Percentiles rank a stretch among this genome's conserved stretches.
phyloP scores from a whole-genome alignment of 2,888 invertebrate species.

The Dyspetes luteomarginatus region DNA sequence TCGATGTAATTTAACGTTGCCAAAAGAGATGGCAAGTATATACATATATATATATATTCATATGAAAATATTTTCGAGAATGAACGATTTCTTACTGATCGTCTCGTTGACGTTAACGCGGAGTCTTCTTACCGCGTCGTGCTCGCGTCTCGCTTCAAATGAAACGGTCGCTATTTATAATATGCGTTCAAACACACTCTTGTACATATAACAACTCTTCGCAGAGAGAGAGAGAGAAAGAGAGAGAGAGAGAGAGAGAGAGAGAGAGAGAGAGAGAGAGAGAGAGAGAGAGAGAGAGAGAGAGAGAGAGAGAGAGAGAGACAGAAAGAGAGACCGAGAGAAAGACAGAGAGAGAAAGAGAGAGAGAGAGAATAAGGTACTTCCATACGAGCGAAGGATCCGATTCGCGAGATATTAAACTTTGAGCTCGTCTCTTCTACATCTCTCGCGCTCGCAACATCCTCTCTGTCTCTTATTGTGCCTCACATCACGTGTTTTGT shows the following conservation, averaged over 20 bases:
- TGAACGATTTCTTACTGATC: slow-evolving; percentile 69
- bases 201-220: background rate
- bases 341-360: too few species aligned
- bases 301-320: too few species aligned
- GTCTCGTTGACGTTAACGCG: slow-evolving; percentile 59
- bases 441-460: slow-evolving; percentile 8
- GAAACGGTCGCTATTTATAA: slow-evolving; percentile 64
- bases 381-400: background rate
- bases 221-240: background rate
- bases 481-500: background rate
- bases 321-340: too few species aligned
- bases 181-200: slow-evolving; percentile 48
- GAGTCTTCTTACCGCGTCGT: slow-evolving; percentile 30
- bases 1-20: too few species aligned
- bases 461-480: slow-evolving; percentile 2
- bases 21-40: too few species aligned
- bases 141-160: slow-evolving; percentile 38
- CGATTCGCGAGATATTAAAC: slow-evolving; percentile 48
- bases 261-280: too few species aligned
- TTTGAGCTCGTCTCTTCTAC: background rate
- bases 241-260: too few species aligned
- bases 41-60: too few species aligned
- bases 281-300: too few species aligned
- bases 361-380: background rate
- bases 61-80: slow-evolving; percentile 25